Evolutionary conservation across 1,140 invertebrate genomes (phyloP).

Genomic region (Trissolcus basalis): DNA sequence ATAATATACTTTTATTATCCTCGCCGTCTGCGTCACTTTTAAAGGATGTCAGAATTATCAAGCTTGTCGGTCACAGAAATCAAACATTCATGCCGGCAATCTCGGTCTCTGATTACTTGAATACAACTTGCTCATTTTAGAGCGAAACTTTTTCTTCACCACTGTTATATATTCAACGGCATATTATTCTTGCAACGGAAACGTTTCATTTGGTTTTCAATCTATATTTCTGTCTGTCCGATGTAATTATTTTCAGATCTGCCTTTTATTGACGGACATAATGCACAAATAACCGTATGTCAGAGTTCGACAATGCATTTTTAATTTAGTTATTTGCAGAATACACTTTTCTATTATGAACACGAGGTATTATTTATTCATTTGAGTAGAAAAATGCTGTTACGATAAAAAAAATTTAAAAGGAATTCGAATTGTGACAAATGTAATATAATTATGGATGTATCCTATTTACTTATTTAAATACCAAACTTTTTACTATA

Average conservation of each 20-base stretch:
- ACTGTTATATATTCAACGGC: background rate
- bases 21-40: slow-evolving; percentile 48
- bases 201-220: slow-evolving; percentile 35
- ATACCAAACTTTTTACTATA: no score
- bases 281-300: slow-evolving; percentile 14
- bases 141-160: no score
- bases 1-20: slow-evolving; percentile 52
- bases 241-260: slow-evolving; percentile 32
- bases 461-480: no score
- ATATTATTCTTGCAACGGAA: slow-evolving; percentile 39
- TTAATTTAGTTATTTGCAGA: slow-evolving; percentile 9
- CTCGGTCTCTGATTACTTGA: slow-evolving; percentile 45
- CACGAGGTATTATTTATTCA: background rate
- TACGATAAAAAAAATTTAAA: no score
- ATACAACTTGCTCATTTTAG: slow-evolving; percentile 44
- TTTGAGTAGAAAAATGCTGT: no score
- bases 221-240: slow-evolving; percentile 2
- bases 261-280: slow-evolving; percentile 39
- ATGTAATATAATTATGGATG: no score
- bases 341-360: slow-evolving; percentile 28
- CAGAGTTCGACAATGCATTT: slow-evolving; percentile 10
- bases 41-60: slow-evolving; percentile 50
- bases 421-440: no score
- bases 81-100: slow-evolving; percentile 52
- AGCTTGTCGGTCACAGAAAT: slow-evolving; percentile 46